Evolutionary conservation across 35 echinoderm and acorn worm genomes (phyloP).

Genomic region (Stichopus chloronotus): DNA sequence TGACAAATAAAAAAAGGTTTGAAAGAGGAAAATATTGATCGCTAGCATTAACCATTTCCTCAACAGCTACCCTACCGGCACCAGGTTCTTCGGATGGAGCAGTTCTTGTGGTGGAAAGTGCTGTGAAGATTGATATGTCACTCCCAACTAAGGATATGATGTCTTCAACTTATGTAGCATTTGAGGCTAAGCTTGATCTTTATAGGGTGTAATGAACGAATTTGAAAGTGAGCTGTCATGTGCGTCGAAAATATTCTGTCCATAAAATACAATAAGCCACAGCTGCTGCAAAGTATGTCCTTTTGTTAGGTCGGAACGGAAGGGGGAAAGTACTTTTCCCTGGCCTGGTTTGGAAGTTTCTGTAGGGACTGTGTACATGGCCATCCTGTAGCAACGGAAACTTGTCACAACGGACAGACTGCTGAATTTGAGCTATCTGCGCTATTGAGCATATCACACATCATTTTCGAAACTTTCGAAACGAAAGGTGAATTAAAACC

Average conservation of each 20-base stretch:
- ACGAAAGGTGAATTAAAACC: no score
- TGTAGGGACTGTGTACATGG: neutral
- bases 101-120: neutral
- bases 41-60: neutral
- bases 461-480: no score
- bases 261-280: neutral
- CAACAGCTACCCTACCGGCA: neutral
- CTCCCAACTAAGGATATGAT: neutral
- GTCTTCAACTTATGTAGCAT: neutral
- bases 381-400: no score
- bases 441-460: no score
- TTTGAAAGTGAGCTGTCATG: neutral
- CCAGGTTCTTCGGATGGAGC: neutral
- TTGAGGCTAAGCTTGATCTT: neutral
- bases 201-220: neutral
- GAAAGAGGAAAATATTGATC: neutral
- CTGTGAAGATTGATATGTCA: neutral
- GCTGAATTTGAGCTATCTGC: no score
- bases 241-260: neutral
- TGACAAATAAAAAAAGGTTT: neutral
- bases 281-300: neutral
- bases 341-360: neutral
- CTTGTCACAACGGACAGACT: no score
- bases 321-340: neutral
- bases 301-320: neutral